Evolutionary conservation across 2,888 invertebrate species (phyloP), one percentile per base, ranked within the genome.

Genomic region (Ommatoiulus sabulosus): DNA sequence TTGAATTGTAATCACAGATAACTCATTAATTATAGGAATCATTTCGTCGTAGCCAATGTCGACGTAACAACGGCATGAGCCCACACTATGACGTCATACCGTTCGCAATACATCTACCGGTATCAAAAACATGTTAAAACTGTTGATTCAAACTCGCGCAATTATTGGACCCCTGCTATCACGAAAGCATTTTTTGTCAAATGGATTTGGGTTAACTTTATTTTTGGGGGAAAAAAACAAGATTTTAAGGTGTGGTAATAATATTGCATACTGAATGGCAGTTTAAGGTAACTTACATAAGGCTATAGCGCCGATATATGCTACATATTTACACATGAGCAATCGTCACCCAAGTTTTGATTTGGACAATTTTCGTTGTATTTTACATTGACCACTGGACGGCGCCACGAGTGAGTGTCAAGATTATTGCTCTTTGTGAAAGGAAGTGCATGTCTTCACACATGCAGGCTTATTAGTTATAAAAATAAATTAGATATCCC

Each of bases 21-120:
- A 72, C 20, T 72, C 72, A 72, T 72, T 72, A 80, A 80, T 80
- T 80, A 35, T 35, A 35, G 80, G 80, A 80, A 80, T 15, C 35
- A 80, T 80, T 80, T 80, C 35, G 80, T 52, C 12, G 52, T 52
- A 52, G 2, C 10, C 20, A 20, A 35, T 35, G 35, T 17, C 20
- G 63, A 20, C 52, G 72, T 8, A 24, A 80, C 35, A 17, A 52
- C 15, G 12, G 52, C 12, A 52, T 52, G 80, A 72, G 20, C 72
- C 72, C 72, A 72, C 24, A 7, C 20, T 72, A 5, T 63, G 15
- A 72, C 6, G 24, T 24, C 72, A 72, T 24, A 20, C 24, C 24
- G 20, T 72, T 24, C 10, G 72, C 24, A 72, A 80, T 80, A 80
- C 4, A 15, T 35, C 35, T 35, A 35, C 35, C 35, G 35, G 52